A percentile compares a stretch with the other conserved stretches of the same genome.
Conservation (phyloP, 2,797 vertebrate species). For the Passerculus sandwichensis region DNA sequence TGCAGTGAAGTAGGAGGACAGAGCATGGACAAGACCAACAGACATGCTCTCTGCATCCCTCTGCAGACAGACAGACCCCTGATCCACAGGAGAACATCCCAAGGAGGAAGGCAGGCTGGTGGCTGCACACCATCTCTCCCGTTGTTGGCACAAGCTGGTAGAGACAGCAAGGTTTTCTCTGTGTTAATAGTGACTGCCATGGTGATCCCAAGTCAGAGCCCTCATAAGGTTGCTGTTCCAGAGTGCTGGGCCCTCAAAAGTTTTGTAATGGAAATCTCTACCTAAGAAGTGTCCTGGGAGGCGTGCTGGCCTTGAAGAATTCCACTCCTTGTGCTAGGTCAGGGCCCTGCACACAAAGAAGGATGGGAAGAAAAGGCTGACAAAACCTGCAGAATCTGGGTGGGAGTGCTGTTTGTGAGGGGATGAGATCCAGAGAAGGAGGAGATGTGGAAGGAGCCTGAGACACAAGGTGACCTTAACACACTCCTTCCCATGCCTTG, state of each 20-base stretch:
- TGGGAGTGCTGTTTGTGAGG: not conserved
- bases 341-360: not conserved
- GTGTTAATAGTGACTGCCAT: not conserved
- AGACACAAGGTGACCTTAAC: not conserved
- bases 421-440: not conserved
- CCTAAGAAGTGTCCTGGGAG: not conserved
- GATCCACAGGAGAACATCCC: not conserved
- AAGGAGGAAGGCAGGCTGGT: not conserved
- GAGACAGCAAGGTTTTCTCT: not conserved
- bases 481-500: not conserved
- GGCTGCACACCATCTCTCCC: not conserved
- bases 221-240: fast-evolving
- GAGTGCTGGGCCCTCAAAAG: not conserved
- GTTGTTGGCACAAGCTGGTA: not conserved
- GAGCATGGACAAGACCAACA: not conserved
- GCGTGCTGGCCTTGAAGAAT: not conserved
- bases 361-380: not conserved
- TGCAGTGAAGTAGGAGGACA: not conserved
- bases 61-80: not conserved
- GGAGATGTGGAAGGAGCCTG: not conserved
- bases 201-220: not conserved
- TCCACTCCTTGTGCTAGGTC: not conserved
- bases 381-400: not conserved
- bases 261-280: not conserved
- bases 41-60: not conserved